Conservation (phyloP, 2,797 vertebrate genomes). For the Takifugu ocellatus region DNA sequence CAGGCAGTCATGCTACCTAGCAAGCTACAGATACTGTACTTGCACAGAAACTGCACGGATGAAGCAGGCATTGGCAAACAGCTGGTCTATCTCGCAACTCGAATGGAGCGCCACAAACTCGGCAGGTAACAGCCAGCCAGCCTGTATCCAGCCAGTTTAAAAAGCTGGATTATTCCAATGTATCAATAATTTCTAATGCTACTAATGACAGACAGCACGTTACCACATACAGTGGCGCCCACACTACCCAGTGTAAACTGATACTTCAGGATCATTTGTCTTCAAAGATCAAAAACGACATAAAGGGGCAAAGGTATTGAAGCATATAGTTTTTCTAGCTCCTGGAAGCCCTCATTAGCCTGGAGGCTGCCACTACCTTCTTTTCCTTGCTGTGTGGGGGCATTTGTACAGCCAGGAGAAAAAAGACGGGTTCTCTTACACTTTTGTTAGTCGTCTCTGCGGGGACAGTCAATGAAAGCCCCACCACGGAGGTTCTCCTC, state of each 20-base stretch:
- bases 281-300: slow-evolving; percentile 56
- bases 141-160: no score
- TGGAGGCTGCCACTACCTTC: slow-evolving; percentile 24
- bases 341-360: slow-evolving; percentile 48
- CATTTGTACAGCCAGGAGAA: slow-evolving; percentile 37
- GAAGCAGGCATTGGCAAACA: slow-evolving; percentile 15
- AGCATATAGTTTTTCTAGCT: slow-evolving; percentile 50
- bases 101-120: slow-evolving; percentile 1
- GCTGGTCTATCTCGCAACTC: slow-evolving; percentile 24
- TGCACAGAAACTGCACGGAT: slow-evolving; percentile 4
- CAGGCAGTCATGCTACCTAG: slow-evolving; percentile 2
- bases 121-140: no score
- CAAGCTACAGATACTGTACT: slow-evolving; percentile 5
- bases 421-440: slow-evolving; percentile 47
- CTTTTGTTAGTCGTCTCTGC: slow-evolving; percentile 48
- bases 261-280: slow-evolving; percentile 29
- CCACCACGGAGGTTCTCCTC: slow-evolving; percentile 34
- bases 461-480: slow-evolving; percentile 54
- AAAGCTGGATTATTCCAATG: not conserved
- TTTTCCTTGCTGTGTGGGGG: slow-evolving; percentile 32
- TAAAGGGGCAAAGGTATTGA: slow-evolving; percentile 35
- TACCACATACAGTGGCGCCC: slow-evolving; percentile 13
- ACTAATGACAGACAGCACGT: slow-evolving; percentile 3
- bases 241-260: slow-evolving; percentile 47
- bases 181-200: not conserved